Base-by-base conservation (phyloP, 92 coral and sea anemone species). In the Epizoanthus ramosus region DNA sequence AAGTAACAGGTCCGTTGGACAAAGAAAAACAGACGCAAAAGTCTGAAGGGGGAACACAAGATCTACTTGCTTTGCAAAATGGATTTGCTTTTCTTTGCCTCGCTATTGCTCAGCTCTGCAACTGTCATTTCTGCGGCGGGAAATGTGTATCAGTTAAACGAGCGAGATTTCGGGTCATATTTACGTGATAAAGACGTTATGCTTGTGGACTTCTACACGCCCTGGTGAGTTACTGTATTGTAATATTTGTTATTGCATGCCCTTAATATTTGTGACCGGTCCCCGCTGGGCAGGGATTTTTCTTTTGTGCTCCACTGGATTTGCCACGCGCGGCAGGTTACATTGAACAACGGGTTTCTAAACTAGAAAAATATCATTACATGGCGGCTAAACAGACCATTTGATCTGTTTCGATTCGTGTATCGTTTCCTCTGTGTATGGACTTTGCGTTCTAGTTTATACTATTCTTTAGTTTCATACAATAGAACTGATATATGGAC, bases 131-230 rank as follows among this genome's bases (percentile, higher is more conserved):
- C 56, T 70, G 41, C 71, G 53, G 92, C 87, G 31, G 80, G 86
- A 7, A 86, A 85, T 82, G 98, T 93, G 24, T 93, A 85, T 54
- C 88, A 88, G 25, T 89, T 96, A 21, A 92, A 91, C 57, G 95
- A 88, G n/a, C 91, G 67, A 21, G 94, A 94, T 63, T 96, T 96
- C 45, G 94, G 92, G 17, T 72, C 88, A 4, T 87, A 91, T 81
- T 72, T 94, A 24, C 86, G 88, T 37, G 98, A 96, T 18, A 96
- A 96, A 79, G 98, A 96, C 68, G 85, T 94, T 5, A 96, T 96
- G 98, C 92, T 96, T 82, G 98, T 96, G 65, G 98, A 93, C 43
- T 96, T 96, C 82, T 93, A 85, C 89, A 94, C 98, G 18, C 98
- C 98, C 0, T 96, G 98, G 98, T 96, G 88, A 87, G 97, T 91